phyloP scores from a whole-genome alignment of 2,888 invertebrate genomes.

The Sycophila texana region DNA sequence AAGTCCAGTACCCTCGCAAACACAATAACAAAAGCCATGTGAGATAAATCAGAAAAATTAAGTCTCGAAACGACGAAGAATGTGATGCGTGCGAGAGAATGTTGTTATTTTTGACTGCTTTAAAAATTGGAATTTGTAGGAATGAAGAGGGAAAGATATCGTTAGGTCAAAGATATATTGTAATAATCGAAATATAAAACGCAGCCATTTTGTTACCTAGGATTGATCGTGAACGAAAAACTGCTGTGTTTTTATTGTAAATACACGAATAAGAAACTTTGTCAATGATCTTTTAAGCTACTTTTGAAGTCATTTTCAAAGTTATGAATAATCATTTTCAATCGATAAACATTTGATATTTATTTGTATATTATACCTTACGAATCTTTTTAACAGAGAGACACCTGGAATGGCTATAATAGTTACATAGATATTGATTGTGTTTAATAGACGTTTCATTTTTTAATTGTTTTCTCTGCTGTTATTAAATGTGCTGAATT shows the following conservation, averaged over 20 bases:
- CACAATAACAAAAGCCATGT: slow-evolving; percentile 35
- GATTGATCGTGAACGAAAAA: slow-evolving; percentile 4
- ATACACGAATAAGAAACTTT: slow-evolving; percentile 52
- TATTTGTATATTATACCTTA: slow-evolving; percentile 53
- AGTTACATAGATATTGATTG: slow-evolving; percentile 12
- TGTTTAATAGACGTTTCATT: slow-evolving; percentile 21
- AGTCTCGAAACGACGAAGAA: slow-evolving; percentile 31
- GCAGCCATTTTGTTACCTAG: slow-evolving; percentile 23
- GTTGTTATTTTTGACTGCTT: slow-evolving; percentile 48
- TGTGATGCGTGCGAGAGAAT: slow-evolving; percentile 44
- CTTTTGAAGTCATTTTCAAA: slow-evolving; percentile 42
- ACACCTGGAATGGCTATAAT: slow-evolving; percentile 31
- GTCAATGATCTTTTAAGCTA: slow-evolving; percentile 48
- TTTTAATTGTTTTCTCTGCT: slow-evolving; percentile 21
- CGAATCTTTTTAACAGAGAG: slow-evolving; percentile 32
- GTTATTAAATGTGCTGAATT: slow-evolving; percentile 18
- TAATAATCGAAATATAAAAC: slow-evolving; percentile 47
- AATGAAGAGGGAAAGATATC: slow-evolving; percentile 35
- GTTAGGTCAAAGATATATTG: slow-evolving; percentile 47
- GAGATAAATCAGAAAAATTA: slow-evolving; percentile 10
- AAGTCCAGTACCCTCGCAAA: slow-evolving; percentile 32
- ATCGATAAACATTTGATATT: slow-evolving; percentile 48
- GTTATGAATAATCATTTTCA: slow-evolving; percentile 52
- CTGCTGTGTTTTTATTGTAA: slow-evolving; percentile 56
- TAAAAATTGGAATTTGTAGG: slow-evolving; percentile 51